These are phyloP conservation scores for Campylorhamphus procurvoides DNA, from an alignment of 2,113 vertebrate species.

Conservation along the genomic window DNA sequence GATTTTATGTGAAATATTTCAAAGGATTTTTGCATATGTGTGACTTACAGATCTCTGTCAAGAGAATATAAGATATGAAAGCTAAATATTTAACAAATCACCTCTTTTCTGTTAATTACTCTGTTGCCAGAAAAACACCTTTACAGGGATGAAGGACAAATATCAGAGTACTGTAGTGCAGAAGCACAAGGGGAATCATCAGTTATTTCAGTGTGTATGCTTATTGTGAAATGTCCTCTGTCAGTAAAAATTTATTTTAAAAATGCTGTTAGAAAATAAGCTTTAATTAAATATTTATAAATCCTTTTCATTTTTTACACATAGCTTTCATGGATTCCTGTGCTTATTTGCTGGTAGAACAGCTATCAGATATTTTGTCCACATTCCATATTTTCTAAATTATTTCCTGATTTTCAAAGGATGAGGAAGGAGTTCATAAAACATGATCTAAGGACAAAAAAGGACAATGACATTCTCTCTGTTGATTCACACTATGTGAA, in stretches of 20 bases:
- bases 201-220: background rate
- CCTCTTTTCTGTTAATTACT: constrained; percentile 41
- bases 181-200: background rate
- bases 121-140: background rate
- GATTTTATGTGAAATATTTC: background rate
- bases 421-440: background rate
- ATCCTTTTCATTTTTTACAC: background rate
- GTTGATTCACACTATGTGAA: background rate
- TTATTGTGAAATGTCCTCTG: background rate
- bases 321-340: background rate
- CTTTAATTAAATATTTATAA: background rate
- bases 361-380: background rate
- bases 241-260: background rate
- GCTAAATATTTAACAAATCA: constrained; percentile 40
- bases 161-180: background rate
- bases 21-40: background rate
- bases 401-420: background rate
- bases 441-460: background rate
- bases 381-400: background rate
- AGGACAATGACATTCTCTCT: background rate
- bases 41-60: constrained; percentile 2
- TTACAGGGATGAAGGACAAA: constrained; percentile 9
- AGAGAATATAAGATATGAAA: constrained; percentile 13
- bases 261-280: background rate
- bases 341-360: background rate